Evolutionary conservation across 2,113 vertebrate species (phyloP).

Genomic region (Syngnathus typhle): DNA sequence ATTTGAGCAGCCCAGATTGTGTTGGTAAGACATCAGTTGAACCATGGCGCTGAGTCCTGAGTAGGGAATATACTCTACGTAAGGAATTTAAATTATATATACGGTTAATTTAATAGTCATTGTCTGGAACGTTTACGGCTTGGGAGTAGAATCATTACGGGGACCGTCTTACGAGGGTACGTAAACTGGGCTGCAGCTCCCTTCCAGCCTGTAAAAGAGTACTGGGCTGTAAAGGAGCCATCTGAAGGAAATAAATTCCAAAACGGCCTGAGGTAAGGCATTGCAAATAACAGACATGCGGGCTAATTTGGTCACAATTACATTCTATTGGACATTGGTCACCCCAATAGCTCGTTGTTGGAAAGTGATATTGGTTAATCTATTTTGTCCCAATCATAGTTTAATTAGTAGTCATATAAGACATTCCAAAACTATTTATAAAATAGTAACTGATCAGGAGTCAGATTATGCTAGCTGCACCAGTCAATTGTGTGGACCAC

Average conservation of each 20-base stretch:
- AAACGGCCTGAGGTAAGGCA: constrained; percentile 24
- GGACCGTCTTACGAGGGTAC: constrained; percentile 17
- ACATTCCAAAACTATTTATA: constrained; percentile 25
- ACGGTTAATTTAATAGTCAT: neutral
- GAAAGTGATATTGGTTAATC: no score
- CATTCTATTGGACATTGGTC: neutral
- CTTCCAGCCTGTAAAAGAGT: neutral
- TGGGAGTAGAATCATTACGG: constrained; percentile 16
- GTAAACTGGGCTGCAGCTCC: neutral
- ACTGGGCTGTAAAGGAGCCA: constrained; percentile 1
- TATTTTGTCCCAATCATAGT: no score
- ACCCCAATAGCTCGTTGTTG: constrained; percentile 11
- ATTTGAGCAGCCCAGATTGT: neutral
- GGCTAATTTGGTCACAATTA: constrained; percentile 19
- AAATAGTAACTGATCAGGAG: no score
- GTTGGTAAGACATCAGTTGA: neutral
- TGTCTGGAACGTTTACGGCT: constrained; percentile 8
- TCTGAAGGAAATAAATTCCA: constrained; percentile 46
- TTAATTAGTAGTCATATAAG: neutral
- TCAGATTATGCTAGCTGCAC: no score
- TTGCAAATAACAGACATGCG: constrained; percentile 21
- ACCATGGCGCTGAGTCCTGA: neutral
- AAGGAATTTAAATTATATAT: neutral
- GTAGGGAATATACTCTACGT: neutral
- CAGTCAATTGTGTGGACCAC: neutral